Evolutionary conservation across 2,888 invertebrate genomes (phyloP).

Genomic region (Brenthis ino): DNA sequence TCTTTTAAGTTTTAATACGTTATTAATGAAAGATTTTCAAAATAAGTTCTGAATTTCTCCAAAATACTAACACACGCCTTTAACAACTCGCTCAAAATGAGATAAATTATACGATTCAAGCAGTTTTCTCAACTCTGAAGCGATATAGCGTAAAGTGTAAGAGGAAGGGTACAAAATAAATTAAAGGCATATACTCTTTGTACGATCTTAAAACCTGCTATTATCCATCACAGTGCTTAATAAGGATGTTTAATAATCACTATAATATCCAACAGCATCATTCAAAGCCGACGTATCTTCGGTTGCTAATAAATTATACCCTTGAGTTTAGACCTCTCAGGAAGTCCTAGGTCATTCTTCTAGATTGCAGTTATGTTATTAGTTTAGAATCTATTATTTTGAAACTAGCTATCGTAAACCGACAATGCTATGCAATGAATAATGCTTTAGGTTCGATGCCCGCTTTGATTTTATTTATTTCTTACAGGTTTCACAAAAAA

Average conservation of each 20-base stretch:
- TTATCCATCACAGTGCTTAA: neutral
- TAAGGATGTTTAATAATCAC: constrained; percentile 4
- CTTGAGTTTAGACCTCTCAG: constrained; percentile 42
- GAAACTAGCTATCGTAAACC: neutral
- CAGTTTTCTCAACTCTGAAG: too few species aligned
- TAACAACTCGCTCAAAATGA: too few species aligned
- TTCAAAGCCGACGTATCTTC: constrained; percentile 17
- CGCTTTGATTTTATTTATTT: too few species aligned
- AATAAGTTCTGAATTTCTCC: too few species aligned
- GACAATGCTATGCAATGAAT: neutral
- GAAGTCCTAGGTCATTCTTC: constrained; percentile 46
- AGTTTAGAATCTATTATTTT: neutral
- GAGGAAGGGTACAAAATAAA: too few species aligned
- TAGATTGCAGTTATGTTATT: constrained; percentile 6
- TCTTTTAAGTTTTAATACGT: too few species aligned
- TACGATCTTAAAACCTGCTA: neutral
- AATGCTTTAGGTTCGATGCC: too few species aligned
- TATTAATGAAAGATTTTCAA: too few species aligned
- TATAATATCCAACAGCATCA: neutral
- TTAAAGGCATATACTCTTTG: neutral
- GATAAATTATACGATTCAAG: too few species aligned
- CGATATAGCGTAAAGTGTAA: too few species aligned
- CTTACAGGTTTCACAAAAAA: neutral
- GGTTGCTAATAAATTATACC: constrained; percentile 41
- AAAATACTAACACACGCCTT: too few species aligned